These are phyloP conservation scores for Balaeniceps rex DNA, from an alignment of 2,113 vertebrate species.

Conservation along the genomic window DNA sequence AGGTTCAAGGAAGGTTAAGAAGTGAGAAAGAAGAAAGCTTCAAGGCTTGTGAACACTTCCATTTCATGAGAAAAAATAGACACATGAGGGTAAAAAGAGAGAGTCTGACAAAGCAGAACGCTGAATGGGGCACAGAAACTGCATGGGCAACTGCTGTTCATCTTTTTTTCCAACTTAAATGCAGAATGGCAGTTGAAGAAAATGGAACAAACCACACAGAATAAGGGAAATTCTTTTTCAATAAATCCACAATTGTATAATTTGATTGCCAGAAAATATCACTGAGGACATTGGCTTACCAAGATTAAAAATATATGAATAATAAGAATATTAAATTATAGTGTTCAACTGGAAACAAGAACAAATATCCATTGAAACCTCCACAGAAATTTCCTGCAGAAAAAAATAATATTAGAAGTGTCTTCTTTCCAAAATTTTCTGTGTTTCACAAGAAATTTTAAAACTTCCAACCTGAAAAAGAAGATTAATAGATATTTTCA, in stretches of 20 bases:
- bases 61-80: not conserved
- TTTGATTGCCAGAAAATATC: conserved; percentile 49
- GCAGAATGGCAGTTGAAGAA: not conserved
- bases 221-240: conserved; percentile 11
- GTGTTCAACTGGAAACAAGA: not conserved
- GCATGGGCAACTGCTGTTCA: not conserved
- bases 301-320: conserved; percentile 23
- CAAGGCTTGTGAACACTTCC: not conserved
- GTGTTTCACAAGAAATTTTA: not conserved
- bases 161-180: not conserved
- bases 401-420: not conserved
- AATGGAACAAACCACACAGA: conserved; percentile 5
- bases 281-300: not conserved
- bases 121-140: not conserved
- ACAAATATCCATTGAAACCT: not conserved
- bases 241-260: conserved; percentile 46
- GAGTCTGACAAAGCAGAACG: not conserved
- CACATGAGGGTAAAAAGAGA: not conserved
- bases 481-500: not conserved
- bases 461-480: not conserved
- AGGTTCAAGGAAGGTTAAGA: not conserved
- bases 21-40: not conserved
- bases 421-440: not conserved
- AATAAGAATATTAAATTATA: conserved; percentile 53
- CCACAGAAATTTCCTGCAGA: conserved; percentile 3